Evolutionary conservation across 2,113 vertebrate genomes (phyloP).

Genomic region (Corythoichthys intestinalis): DNA sequence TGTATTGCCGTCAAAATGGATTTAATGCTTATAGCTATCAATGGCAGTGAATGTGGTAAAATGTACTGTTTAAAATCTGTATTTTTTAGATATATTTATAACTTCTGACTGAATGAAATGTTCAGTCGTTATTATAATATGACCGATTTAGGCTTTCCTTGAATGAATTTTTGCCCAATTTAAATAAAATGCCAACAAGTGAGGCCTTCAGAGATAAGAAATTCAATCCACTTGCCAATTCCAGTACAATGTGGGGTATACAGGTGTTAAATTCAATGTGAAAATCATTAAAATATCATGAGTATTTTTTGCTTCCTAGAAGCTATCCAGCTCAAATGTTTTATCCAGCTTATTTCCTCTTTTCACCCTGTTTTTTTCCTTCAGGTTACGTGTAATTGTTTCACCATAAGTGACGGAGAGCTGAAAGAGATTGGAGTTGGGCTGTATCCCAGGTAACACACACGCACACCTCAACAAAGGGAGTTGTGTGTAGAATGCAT

Average conservation of each 20-base stretch:
- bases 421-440: slow-evolving; percentile 92
- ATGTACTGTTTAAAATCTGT: no score
- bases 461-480: slow-evolving; percentile 17
- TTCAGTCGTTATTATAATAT: background rate
- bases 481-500: slow-evolving; percentile 1
- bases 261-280: slow-evolving; percentile 9
- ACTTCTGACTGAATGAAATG: background rate
- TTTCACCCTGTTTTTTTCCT: slow-evolving; percentile 36
- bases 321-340: slow-evolving; percentile 27
- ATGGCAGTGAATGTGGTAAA: no score
- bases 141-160: background rate
- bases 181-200: background rate
- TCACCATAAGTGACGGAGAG: slow-evolving; percentile 94
- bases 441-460: slow-evolving; percentile 89
- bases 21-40: no score
- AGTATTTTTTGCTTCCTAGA: slow-evolving; percentile 21
- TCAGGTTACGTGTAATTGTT: slow-evolving; percentile 95
- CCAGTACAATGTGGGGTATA: background rate
- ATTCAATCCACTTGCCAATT: background rate
- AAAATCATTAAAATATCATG: slow-evolving; percentile 26
- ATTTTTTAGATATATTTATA: background rate
- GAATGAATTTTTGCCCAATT: background rate
- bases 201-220: background rate
- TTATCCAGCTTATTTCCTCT: slow-evolving; percentile 13
- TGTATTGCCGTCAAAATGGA: no score